Evolutionary conservation across 2,888 invertebrate genomes (phyloP).

Genomic region (Polyommatus icarus): DNA sequence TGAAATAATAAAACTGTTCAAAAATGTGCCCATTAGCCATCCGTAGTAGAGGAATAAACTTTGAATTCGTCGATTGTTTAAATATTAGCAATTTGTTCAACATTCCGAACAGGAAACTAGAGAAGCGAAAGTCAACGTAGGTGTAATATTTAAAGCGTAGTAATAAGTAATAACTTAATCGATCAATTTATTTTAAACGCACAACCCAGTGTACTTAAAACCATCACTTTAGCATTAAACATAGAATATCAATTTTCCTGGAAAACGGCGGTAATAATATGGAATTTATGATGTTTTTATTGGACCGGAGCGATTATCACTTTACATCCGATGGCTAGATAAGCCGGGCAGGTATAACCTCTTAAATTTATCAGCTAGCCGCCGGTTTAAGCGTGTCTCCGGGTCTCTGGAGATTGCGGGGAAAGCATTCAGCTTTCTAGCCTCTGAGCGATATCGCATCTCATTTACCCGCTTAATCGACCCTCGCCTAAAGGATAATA

Average conservation of each 20-base stretch:
- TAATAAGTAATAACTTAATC: background rate
- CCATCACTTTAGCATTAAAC: slow-evolving; percentile 8
- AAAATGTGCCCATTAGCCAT: background rate
- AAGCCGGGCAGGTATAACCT: slow-evolving; percentile 27
- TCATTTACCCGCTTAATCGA: slow-evolving; percentile 51
- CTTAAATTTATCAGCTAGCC: slow-evolving; percentile 38
- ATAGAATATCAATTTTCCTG: slow-evolving; percentile 21
- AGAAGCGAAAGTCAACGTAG: background rate
- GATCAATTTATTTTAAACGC: slow-evolving; percentile 20
- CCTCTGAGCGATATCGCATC: slow-evolving; percentile 46
- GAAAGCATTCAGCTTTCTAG: slow-evolving; percentile 47
- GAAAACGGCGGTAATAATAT: slow-evolving; percentile 20
- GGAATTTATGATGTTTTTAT: slow-evolving; percentile 31
- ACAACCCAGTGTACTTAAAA: background rate
- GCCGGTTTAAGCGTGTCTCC: slow-evolving; percentile 44
- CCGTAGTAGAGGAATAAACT: background rate
- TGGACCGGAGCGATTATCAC: slow-evolving; percentile 27
- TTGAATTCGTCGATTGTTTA: background rate
- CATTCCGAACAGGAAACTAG: background rate
- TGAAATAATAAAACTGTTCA: background rate
- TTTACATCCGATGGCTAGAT: slow-evolving; percentile 32
- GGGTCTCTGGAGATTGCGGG: slow-evolving; percentile 44
- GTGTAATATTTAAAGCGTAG: background rate
- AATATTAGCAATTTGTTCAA: background rate
- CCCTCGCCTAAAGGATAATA: slow-evolving; percentile 43